phyloP scores from a whole-genome alignment of 2,797 vertebrate genomes.

The Mormyrus proboscirostris region DNA sequence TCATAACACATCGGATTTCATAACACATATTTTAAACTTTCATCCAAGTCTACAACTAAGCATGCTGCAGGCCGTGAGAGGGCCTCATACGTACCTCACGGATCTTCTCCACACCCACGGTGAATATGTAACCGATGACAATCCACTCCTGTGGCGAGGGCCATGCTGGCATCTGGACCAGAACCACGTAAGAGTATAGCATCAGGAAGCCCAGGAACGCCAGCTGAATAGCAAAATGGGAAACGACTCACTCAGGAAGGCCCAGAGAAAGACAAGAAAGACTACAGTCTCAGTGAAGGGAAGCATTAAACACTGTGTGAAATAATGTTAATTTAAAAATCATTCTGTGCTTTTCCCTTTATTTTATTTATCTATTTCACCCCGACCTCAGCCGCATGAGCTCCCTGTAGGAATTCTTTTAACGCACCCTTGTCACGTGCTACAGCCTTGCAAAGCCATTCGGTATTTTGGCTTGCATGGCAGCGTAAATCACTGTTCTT shows the following conservation, averaged over 20 bases:
- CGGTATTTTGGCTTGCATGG: background rate
- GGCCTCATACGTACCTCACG: conserved; percentile 71
- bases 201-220: conserved; percentile 94
- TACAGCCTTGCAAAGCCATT: background rate
- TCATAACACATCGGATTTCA: background rate
- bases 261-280: background rate
- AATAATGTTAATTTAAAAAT: background rate
- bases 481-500: background rate
- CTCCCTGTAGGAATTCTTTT: background rate
- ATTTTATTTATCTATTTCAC: background rate
- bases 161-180: conserved; percentile 78
- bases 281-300: background rate
- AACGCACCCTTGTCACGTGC: background rate
- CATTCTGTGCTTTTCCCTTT: background rate
- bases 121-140: conserved; percentile 96
- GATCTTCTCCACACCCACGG: conserved; percentile 90
- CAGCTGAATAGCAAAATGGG: conserved; percentile 58
- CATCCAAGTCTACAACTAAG: background rate
- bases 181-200: conserved; percentile 92
- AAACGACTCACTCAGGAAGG: background rate
- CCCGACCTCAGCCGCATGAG: background rate
- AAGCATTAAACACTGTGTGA: background rate
- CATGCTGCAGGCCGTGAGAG: background rate
- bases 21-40: background rate
- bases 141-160: conserved; percentile 92